Conservation (phyloP, 2,888 invertebrate species). For the Watsonalla cultraria region DNA sequence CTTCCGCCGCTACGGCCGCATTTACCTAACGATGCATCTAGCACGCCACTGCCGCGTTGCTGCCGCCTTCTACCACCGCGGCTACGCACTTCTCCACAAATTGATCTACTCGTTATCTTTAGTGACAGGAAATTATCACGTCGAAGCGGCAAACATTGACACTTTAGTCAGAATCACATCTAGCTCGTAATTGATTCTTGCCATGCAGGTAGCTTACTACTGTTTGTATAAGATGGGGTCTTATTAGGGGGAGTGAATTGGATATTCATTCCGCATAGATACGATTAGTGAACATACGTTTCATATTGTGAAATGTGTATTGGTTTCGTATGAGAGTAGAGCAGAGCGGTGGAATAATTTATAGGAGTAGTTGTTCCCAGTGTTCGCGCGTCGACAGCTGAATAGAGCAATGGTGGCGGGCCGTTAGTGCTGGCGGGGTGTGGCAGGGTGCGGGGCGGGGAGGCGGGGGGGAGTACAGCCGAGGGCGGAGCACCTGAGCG, state of each 20-base stretch:
- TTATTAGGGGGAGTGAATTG: constrained; percentile 8
- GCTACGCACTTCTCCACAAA: constrained; percentile 45
- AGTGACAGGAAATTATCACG: constrained; percentile 61
- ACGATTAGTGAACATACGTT: constrained; percentile 31
- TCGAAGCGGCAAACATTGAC: constrained; percentile 41
- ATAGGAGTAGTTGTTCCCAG: constrained; percentile 66
- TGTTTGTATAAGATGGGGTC: constrained; percentile 1
- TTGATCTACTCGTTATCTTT: constrained; percentile 64
- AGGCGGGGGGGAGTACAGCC: constrained; percentile 29
- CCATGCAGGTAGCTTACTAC: not conserved
- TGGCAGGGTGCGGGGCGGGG: constrained; percentile 26
- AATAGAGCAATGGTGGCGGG: constrained; percentile 71
- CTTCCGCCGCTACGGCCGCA: constrained; percentile 70
- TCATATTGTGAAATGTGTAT: constrained; percentile 62
- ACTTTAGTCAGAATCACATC: constrained; percentile 11
- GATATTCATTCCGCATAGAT: constrained; percentile 1
- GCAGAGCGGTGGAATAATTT: constrained; percentile 68
- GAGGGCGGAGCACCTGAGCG: constrained; percentile 77
- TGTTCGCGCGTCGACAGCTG: constrained; percentile 68
- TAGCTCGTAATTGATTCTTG: not conserved
- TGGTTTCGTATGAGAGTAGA: constrained; percentile 63
- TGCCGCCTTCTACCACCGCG: not conserved
- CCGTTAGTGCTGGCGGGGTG: constrained; percentile 46
- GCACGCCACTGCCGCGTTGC: constrained; percentile 47
- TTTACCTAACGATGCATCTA: constrained; percentile 68